Evolutionary conservation across 2,888 invertebrate genomes (phyloP).

Genomic region (Phymatocera aterrima): DNA sequence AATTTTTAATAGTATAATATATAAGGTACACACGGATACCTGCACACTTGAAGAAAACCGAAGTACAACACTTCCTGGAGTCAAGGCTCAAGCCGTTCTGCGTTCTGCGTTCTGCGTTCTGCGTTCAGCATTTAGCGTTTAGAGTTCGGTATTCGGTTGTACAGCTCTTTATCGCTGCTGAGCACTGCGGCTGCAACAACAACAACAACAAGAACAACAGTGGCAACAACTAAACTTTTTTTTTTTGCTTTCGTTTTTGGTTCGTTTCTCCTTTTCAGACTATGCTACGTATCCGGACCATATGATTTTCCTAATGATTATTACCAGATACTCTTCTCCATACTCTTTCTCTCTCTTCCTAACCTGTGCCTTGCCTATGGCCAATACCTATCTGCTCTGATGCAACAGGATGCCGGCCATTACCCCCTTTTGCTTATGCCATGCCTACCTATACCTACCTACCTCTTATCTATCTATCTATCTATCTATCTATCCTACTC

Average conservation of each 20-base stretch:
- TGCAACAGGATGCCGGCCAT: slow-evolving; percentile 72
- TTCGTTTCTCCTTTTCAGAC: neutral
- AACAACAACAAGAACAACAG: no score
- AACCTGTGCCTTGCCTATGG: no score
- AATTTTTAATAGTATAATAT: neutral
- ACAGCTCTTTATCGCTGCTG: no score
- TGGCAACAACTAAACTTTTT: neutral
- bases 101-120: neutral
- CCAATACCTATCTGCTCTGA: slow-evolving; percentile 59
- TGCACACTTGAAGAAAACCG: no score
- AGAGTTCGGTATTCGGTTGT: neutral
- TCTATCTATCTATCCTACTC: no score
- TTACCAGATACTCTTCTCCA: no score
- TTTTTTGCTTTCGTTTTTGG: neutral
- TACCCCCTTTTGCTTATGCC: slow-evolving; percentile 55
- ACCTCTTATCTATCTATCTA: no score
- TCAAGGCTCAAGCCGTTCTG: slow-evolving; percentile 63
- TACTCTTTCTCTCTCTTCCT: neutral
- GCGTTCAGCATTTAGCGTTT: neutral
- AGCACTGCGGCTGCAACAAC: no score
- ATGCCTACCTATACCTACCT: no score
- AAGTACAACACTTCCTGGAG: slow-evolving; percentile 69
- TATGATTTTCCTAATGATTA: no score
- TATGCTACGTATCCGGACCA: no score
- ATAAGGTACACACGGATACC: neutral